Percentiles rank a stretch among this genome's conserved stretches.
phyloP scores from a whole-genome alignment of 1,140 invertebrate species.

The Colletes gigas region DNA sequence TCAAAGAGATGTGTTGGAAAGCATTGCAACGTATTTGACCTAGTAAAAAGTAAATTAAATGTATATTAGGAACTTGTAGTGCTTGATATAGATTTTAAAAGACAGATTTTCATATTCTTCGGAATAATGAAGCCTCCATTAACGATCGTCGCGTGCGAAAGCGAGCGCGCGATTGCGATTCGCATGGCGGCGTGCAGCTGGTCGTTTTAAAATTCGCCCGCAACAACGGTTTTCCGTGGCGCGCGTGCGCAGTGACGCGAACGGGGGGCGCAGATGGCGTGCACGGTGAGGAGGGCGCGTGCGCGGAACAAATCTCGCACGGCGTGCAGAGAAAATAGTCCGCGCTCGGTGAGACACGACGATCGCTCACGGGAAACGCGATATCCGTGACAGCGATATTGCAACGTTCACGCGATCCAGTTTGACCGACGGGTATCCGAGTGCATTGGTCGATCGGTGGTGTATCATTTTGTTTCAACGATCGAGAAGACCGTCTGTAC shows the following conservation, averaged over 20 bases:
- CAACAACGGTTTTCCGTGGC: slow-evolving; percentile 8
- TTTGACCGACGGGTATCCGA: neutral
- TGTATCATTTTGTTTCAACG: too few species aligned
- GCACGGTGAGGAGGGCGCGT: neutral
- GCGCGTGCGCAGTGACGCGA: neutral
- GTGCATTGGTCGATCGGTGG: too few species aligned
- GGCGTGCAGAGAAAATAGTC: slow-evolving; percentile 53
- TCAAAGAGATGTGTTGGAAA: too few species aligned
- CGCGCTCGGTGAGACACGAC: slow-evolving; percentile 35
- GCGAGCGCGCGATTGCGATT: neutral
- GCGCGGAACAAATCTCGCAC: slow-evolving; percentile 8
- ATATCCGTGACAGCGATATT: slow-evolving; percentile 14
- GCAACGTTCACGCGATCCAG: neutral
- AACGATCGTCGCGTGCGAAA: neutral
- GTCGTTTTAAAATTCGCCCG: slow-evolving; percentile 32
- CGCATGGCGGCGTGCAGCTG: neutral
- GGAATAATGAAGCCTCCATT: too few species aligned
- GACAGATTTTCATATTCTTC: neutral
- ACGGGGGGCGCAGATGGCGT: slow-evolving; percentile 33
- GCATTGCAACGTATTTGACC: too few species aligned
- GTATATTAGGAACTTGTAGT: neutral
- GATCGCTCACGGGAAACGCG: slow-evolving; percentile 32
- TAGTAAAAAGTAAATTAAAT: too few species aligned
- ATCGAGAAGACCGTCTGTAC: neutral
- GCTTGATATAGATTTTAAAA: neutral